Evolutionary conservation across 2,797 vertebrate species (phyloP), one percentile per base, ranked within the genome.

Genomic region (Champsocephalus esox): DNA sequence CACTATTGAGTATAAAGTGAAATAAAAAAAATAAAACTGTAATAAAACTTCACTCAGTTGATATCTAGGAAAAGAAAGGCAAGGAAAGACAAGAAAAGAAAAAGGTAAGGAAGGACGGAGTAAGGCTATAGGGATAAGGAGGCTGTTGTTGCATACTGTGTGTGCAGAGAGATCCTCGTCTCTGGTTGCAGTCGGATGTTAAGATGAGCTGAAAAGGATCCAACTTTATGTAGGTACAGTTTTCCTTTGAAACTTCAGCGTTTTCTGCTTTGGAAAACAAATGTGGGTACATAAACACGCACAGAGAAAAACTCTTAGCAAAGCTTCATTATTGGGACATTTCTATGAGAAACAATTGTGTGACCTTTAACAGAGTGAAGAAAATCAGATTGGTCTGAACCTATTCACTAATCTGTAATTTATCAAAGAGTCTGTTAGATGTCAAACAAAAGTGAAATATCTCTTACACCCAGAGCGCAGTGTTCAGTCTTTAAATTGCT

Each of bases 81-180:
- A 76, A 66, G 58, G 3, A 11, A 56, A 19, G 6, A 64, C 45
- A 58, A 28, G n/a, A 58, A 19, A 48, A 2, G 2, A 49, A 45
- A 12, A 28, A 19, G 21, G 7, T 50, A 13, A 38, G 0, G 24
- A 57, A 60, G 38, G 41, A 67, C 7, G 4, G 58, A 50, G 9
- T 38, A 38, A 66, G 59, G 21, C 2, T 28, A 28, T 28, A 58
- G 12, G 1, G 17, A 19, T 57, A 11, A 46, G 14, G 55, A 21
- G 38, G 55, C 5, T 46, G 49, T 10, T 51, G 58, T 56, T 6
- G 49, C 88, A 0, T 93, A 96, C 95, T 87, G 70, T 84, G 62
- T 4, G 56, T 87, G 88, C 95, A 96, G 88, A 96, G 58, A 79
- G 87, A 92, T 50, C 89, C 65, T 21, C 87, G 81, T 71, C n/a